Evolutionary conservation across 2,113 vertebrate species (phyloP).

Genomic region (Etheostoma cragini): DNA sequence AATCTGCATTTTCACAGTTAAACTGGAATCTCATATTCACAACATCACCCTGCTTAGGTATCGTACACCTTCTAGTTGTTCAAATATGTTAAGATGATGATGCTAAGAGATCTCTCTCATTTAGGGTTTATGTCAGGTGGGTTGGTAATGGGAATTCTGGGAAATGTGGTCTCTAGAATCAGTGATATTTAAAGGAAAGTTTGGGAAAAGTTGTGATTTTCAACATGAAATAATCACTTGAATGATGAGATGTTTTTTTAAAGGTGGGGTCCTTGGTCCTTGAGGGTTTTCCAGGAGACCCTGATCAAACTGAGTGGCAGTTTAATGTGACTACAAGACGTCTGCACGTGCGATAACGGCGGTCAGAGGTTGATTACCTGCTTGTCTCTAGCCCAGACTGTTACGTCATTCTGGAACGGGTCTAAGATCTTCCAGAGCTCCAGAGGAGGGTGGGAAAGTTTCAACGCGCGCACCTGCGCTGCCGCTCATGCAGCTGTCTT

Average conservation of each 20-base stretch:
- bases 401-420: neutral
- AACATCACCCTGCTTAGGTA: too few species aligned
- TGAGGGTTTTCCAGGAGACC: neutral
- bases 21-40: too few species aligned
- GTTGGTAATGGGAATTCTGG: neutral
- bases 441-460: neutral
- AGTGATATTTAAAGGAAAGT: neutral
- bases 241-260: neutral
- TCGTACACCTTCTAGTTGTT: too few species aligned
- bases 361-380: too few species aligned
- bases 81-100: too few species aligned
- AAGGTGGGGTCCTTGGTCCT: neutral
- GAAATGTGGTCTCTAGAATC: neutral
- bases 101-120: too few species aligned
- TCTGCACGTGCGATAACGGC: too few species aligned
- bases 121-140: neutral
- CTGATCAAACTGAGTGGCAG: too few species aligned
- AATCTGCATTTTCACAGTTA: too few species aligned
- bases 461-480: conserved; percentile 39
- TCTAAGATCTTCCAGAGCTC: neutral
- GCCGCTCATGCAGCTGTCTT: conserved; percentile 26
- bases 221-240: neutral
- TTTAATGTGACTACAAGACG: too few species aligned
- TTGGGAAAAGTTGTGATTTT: neutral
- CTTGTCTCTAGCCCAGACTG: conserved; percentile 12